phyloP scores from a whole-genome alignment of 2,113 vertebrate genomes.

The Ictalurus punctatus region DNA sequence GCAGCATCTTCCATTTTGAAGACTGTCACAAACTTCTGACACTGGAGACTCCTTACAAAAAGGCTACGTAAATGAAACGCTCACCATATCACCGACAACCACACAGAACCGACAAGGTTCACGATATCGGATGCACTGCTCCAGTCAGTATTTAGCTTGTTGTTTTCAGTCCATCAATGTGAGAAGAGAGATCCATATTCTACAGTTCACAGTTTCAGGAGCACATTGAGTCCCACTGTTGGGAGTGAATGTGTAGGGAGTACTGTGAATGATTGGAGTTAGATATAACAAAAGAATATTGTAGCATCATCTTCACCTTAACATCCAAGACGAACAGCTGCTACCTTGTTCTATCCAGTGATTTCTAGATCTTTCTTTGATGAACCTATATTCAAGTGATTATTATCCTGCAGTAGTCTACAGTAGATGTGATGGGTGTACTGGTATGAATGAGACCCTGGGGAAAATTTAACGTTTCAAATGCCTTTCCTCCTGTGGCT shows the following conservation, averaged over 20 bases:
- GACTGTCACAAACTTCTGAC: not conserved
- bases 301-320: not conserved
- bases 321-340: not conserved
- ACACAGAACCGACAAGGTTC: not conserved
- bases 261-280: not conserved
- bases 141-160: not conserved
- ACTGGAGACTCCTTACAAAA: not conserved
- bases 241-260: not conserved
- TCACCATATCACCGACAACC: not conserved
- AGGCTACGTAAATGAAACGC: not conserved
- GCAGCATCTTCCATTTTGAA: not conserved
- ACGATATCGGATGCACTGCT: not conserved
- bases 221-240: not conserved
- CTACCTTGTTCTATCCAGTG: not conserved
- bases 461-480: not conserved
- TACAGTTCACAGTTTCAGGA: not conserved
- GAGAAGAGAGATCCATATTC: not conserved
- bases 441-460: not conserved
- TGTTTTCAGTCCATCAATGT: not conserved
- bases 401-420: not conserved
- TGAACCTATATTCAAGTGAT: not conserved
- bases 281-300: not conserved
- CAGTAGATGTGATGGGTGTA: not conserved
- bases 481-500: not conserved
- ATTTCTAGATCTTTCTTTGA: not conserved